Base-by-base conservation (phyloP, 2,113 vertebrate species). In the Anser cygnoides region DNA sequence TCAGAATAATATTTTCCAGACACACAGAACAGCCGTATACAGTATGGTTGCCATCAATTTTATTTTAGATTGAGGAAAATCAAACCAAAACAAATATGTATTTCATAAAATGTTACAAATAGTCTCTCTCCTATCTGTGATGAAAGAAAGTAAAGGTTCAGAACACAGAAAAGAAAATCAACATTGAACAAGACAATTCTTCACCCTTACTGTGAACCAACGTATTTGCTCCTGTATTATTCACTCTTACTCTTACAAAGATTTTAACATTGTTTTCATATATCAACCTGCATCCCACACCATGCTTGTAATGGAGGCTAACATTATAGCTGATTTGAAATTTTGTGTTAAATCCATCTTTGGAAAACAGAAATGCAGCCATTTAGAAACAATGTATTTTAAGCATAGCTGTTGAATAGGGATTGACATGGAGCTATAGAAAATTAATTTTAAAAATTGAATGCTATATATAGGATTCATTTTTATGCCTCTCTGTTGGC, bases 1-100 rank as follows among this genome's bases (percentile, higher is more conserved):
- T 84, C 72, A 79, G 57, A 95, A 84, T 94, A 93, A 95, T 91
- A 89, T 89, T 94, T 96, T 95, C 77, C 90, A 96, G 92, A 89
- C 54, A 84, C 63, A 71, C 3, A 87, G 26, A 87, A 20, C 68
- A 87, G n/a, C 31, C 7, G 1, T 76, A 73, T 66, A 50, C 70
- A 92, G 84, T 74, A 65, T 84, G 88, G 57, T 66, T 82, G 84
- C 65, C 14, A 90, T 95, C n/a, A 89, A 91, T 92, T 94, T 93
- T 92, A 73, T 84, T 97, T 96, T 78, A 86, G 61, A 89, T 50
- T 72, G n/a, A 93, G 33, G 39, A 94, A 95, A 84, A 81, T 9
- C 11, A 55, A 90, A 92, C 1, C 41, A 92, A 95, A 89, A 33
- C 33, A 84, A 94, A 65, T 61, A 81, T 11, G 13, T 54, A 72